Conservation (phyloP, 2,888 invertebrate species). For the Linnaemya vulpina region DNA sequence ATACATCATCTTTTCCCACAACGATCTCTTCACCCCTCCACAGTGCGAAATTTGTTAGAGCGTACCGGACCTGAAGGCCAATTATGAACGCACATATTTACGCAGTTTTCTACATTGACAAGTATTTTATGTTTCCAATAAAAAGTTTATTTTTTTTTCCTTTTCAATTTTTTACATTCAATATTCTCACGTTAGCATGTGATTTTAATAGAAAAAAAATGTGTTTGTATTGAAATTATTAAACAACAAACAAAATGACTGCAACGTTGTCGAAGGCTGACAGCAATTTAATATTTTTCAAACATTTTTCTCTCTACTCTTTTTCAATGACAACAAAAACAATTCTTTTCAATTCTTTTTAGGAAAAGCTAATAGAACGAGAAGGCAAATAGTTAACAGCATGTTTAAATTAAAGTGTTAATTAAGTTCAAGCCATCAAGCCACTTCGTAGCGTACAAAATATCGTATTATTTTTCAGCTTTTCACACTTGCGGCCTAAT, state of each 20-base stretch:
- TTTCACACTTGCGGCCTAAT: conserved; percentile 37
- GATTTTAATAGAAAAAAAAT: conserved; percentile 27
- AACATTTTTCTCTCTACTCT: not conserved
- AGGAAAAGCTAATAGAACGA: not conserved
- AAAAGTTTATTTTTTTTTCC: conserved; percentile 34
- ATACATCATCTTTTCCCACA: not conserved
- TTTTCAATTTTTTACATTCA: conserved; percentile 15
- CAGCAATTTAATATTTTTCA: conserved; percentile 31
- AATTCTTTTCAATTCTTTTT: not conserved
- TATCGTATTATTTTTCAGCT: not conserved
- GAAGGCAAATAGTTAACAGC: not conserved
- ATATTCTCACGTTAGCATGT: conserved; percentile 44
- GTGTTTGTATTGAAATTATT: conserved; percentile 41
- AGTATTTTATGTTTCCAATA: conserved; percentile 28
- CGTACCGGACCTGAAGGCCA: conserved; percentile 25
- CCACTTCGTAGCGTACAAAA: no score
- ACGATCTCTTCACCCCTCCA: not conserved
- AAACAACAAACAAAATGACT: conserved; percentile 11
- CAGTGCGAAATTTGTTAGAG: not conserved
- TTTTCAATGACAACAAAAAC: not conserved
- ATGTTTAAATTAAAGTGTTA: conserved; percentile 1
- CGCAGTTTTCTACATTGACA: conserved; percentile 6
- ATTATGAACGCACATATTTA: not conserved
- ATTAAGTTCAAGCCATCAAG: not conserved
- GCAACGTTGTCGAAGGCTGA: conserved; percentile 20